phyloP scores from a whole-genome alignment of 1,140 invertebrate genomes.

The Drosophila rufa region DNA sequence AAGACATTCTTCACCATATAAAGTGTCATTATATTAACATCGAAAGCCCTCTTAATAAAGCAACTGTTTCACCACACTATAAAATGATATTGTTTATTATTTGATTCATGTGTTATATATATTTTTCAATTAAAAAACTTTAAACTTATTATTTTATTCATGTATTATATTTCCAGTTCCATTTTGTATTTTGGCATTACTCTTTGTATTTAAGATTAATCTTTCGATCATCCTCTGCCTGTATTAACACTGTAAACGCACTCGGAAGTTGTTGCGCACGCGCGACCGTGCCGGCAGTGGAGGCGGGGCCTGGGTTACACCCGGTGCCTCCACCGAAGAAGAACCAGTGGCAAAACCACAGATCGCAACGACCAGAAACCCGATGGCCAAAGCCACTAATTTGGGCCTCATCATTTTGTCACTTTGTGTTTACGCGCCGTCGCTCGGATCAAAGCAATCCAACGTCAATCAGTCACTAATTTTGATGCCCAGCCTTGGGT shows the following conservation, averaged over 20 bases:
- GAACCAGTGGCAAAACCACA: conserved; percentile 15
- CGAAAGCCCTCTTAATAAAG: background rate
- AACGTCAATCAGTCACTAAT: conserved; percentile 7
- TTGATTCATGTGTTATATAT: background rate
- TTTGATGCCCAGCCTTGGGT: conserved; percentile 11
- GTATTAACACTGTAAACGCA: conserved; percentile 51
- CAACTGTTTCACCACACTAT: background rate
- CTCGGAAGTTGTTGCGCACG: conserved; percentile 49
- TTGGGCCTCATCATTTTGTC: conserved; percentile 35
- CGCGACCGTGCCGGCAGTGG: conserved; percentile 5
- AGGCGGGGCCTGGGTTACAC: conserved; percentile 7
- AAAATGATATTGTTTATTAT: too few species aligned
- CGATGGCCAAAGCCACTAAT: conserved; percentile 12
- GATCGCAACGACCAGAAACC: conserved; percentile 1
- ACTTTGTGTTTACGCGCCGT: conserved; percentile 22
- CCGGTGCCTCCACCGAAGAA: conserved; percentile 11
- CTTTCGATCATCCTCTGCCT: conserved; percentile 7
- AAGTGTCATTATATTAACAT: background rate
- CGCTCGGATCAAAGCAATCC: conserved; percentile 13
- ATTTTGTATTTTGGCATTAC: background rate
- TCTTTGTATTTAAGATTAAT: background rate
- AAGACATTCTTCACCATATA: background rate
- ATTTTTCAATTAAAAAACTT: too few species aligned
- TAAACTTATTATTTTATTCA: background rate
- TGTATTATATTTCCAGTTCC: background rate